Conservation (phyloP, 2,113 vertebrate species). For the Rhegmatorhina hoffmannsi region DNA sequence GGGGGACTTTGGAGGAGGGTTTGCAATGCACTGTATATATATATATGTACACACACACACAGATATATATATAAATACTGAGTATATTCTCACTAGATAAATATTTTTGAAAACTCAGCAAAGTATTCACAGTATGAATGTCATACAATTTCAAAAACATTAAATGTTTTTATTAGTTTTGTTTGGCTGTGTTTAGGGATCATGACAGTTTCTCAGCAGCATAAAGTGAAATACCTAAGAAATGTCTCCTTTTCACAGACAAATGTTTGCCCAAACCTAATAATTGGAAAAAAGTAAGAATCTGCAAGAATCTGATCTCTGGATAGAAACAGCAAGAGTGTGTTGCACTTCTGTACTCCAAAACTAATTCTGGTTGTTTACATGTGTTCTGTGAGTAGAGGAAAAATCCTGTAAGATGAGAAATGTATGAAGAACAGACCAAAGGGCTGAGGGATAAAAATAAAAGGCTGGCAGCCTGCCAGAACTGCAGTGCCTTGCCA, state of each 20-base stretch:
- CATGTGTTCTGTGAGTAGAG: neutral
- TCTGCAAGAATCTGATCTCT: neutral
- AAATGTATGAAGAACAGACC: constrained; percentile 20
- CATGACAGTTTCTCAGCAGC: neutral
- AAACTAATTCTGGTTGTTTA: constrained; percentile 45
- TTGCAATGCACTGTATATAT: neutral
- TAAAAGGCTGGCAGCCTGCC: constrained; percentile 4
- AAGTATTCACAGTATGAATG: neutral
- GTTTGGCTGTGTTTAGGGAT: neutral
- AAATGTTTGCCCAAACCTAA: neutral
- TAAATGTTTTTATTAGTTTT: neutral
- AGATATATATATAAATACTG: neutral
- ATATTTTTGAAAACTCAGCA: neutral
- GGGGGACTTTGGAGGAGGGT: neutral
- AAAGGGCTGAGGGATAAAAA: constrained; percentile 15
- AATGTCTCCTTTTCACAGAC: neutral
- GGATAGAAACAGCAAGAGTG: neutral
- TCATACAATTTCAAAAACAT: neutral
- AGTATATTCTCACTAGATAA: neutral
- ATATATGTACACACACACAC: no score
- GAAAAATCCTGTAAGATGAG: neutral
- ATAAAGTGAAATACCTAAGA: neutral
- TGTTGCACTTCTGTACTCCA: neutral
- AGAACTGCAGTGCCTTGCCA: neutral
- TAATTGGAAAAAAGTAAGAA: neutral